Percentiles rank a stretch among this genome's conserved stretches.
These are phyloP conservation scores for Ctena decussata DNA, from an alignment of 2,888 invertebrate species.

Conservation along the genomic window DNA sequence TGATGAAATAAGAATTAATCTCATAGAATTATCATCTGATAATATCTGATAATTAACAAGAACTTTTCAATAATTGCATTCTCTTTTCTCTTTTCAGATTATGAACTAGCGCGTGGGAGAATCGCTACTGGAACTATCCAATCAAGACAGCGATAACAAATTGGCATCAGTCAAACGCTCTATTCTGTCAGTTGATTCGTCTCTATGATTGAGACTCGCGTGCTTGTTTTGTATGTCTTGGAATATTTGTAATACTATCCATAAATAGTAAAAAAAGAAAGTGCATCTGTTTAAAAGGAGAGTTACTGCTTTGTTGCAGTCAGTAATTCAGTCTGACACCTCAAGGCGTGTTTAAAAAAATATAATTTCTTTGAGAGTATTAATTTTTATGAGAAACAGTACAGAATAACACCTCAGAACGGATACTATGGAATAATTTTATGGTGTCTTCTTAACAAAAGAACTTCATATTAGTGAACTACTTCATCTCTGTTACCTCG, in stretches of 20 bases:
- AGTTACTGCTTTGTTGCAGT: background rate
- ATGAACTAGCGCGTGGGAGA: slow-evolving; percentile 3
- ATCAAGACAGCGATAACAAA: background rate
- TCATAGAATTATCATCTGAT: no score
- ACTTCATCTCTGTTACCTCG: background rate
- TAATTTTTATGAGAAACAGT: background rate
- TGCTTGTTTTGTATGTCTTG: background rate
- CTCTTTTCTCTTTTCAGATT: background rate
- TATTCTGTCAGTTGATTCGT: background rate
- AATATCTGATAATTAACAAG: no score
- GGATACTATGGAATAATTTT: no score
- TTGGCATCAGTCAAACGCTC: background rate
- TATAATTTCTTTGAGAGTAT: no score
- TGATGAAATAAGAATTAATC: no score
- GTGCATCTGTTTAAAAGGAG: background rate
- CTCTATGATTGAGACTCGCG: background rate
- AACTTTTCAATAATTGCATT: no score
- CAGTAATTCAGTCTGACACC: no score
- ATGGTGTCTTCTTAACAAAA: no score
- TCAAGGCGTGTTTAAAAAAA: no score
- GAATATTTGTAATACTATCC: background rate
- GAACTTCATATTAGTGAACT: no score
- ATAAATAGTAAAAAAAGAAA: background rate
- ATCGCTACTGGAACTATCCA: background rate
- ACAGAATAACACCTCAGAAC: no score